Percentiles rank a stretch among this genome's conserved stretches.
Evolutionary conservation across 2,888 invertebrate species (phyloP).

Genomic region (Eubasilissa splendida): DNA sequence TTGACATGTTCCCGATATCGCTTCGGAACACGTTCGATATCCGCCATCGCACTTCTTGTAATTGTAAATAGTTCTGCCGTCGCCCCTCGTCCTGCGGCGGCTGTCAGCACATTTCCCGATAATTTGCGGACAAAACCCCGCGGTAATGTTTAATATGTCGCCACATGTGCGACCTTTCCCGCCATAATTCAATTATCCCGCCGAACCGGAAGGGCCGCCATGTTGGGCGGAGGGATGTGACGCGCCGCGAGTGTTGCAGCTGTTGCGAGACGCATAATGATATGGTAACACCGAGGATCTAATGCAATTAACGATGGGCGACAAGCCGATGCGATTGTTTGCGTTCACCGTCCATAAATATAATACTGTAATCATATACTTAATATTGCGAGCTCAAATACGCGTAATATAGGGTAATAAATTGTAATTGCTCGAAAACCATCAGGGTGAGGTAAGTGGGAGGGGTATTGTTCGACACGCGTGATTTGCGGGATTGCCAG

Average conservation of each 20-base stretch:
- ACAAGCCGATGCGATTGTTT: conserved; percentile 13
- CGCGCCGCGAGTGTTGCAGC: conserved; percentile 15
- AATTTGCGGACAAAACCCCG: conserved; percentile 48
- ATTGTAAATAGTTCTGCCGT: background rate
- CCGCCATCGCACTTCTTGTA: background rate
- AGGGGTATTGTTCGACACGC: too few relatives aligned
- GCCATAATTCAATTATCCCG: conserved; percentile 56
- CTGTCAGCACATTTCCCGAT: conserved; percentile 50
- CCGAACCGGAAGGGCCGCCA: conserved; percentile 48
- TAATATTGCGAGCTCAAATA: too few relatives aligned
- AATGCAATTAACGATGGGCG: conserved; percentile 19
- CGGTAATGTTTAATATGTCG: conserved; percentile 57
- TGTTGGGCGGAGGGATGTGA: conserved; percentile 33
- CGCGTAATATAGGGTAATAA: too few relatives aligned
- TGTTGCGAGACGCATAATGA: conserved; percentile 20
- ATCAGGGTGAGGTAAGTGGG: too few relatives aligned
- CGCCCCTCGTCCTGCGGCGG: conserved; percentile 2
- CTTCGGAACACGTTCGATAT: too few relatives aligned
- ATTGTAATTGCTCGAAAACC: too few relatives aligned
- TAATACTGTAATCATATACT: too few relatives aligned
- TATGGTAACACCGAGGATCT: conserved; percentile 30
- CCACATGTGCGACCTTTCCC: conserved; percentile 56
- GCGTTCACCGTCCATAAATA: conserved; percentile 5
- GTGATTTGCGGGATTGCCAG: too few relatives aligned
- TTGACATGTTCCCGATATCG: conserved; percentile 16